A percentile compares a stretch with the other conserved stretches of the same genome.
These are phyloP conservation scores for Phyllotreta striolata DNA, from an alignment of 2,888 invertebrate species.

Conservation along the genomic window DNA sequence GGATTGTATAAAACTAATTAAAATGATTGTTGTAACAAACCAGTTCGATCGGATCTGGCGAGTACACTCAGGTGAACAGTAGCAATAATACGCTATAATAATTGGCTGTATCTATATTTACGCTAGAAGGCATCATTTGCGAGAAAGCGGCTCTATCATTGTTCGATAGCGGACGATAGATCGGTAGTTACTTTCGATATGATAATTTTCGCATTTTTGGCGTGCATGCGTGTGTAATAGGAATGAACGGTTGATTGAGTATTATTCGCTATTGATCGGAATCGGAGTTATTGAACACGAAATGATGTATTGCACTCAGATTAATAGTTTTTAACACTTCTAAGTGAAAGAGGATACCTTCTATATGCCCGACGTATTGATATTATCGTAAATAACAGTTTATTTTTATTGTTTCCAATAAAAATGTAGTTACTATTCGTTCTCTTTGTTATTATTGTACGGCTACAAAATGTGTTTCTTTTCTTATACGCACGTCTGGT, in stretches of 20 bases:
- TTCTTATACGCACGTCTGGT: too few species aligned
- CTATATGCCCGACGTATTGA: too few species aligned
- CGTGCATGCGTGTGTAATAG: background rate
- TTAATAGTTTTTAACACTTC: too few species aligned
- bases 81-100: constrained; percentile 33
- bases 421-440: too few species aligned
- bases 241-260: constrained; percentile 16
- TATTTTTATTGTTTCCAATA: too few species aligned
- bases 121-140: constrained; percentile 30
- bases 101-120: constrained; percentile 35
- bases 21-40: constrained; percentile 34
- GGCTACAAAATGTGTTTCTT: too few species aligned
- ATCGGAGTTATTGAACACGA: background rate
- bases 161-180: constrained; percentile 21
- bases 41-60: constrained; percentile 43
- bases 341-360: too few species aligned
- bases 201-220: constrained; percentile 19
- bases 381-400: too few species aligned
- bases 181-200: constrained; percentile 19
- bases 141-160: constrained; percentile 28
- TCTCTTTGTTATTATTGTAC: too few species aligned
- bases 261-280: constrained; percentile 5
- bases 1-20: constrained; percentile 42
- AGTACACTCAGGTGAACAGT: constrained; percentile 37
- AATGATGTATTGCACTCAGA: too few species aligned